Conservation (phyloP, 2,113 vertebrate species). For the Gymnocephalus cernua region DNA sequence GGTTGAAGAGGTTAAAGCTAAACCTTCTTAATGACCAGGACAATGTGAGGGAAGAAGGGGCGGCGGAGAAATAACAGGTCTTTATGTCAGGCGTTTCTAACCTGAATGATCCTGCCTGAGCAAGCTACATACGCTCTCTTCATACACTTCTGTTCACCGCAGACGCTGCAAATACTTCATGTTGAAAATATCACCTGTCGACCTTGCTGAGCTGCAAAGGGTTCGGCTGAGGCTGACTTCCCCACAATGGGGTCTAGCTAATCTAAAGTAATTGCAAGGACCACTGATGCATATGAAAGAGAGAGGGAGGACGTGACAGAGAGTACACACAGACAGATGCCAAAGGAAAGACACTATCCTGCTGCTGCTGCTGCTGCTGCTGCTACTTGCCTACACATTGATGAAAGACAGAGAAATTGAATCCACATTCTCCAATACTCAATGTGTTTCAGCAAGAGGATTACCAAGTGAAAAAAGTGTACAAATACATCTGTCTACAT, state of each 20-base stretch:
- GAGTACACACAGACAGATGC: constrained; percentile 39
- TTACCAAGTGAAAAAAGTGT: background rate
- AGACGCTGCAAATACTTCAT: constrained; percentile 1
- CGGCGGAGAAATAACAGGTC: constrained; percentile 22
- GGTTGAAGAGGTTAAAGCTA: constrained; percentile 47
- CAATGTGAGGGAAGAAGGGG: background rate
- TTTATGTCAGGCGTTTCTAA: constrained; percentile 24
- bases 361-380: constrained; percentile 44
- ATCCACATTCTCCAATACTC: background rate
- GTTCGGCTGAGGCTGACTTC: constrained; percentile 16
- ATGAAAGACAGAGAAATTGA: constrained; percentile 29
- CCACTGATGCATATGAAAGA: constrained; percentile 62
- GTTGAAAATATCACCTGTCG: constrained; percentile 39
- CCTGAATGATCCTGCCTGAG: constrained; percentile 22
- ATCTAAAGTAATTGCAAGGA: constrained; percentile 72
- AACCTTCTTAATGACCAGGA: constrained; percentile 55
- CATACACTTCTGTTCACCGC: constrained; percentile 1
- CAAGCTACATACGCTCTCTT: background rate
- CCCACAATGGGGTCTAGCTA: constrained; percentile 45
- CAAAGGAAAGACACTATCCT: constrained; percentile 59
- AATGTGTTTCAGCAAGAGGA: background rate
- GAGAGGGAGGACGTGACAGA: constrained; percentile 14
- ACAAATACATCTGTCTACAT: background rate
- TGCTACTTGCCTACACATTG: constrained; percentile 16
- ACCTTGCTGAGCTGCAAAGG: constrained; percentile 24